Evolutionary conservation across 35 echinoderm and acorn worm species (phyloP), one percentile per base, ranked within the genome.

Genomic region (Patiria miniata): DNA sequence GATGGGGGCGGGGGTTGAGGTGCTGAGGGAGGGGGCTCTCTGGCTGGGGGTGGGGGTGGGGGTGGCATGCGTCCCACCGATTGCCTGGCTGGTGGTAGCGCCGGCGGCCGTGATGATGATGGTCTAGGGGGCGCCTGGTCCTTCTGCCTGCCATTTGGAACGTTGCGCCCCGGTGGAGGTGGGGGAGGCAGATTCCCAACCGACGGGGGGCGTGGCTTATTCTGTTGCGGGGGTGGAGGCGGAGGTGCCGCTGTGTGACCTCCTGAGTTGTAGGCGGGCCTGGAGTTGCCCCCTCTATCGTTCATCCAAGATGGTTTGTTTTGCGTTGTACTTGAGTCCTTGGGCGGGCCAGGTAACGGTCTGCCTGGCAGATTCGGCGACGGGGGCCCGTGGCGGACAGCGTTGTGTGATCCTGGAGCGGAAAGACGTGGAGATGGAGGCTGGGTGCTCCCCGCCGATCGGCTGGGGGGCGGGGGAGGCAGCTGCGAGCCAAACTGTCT

Each of bases 191-290:
- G 26, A 1, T 40, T 57, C 36, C 30, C 59, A 37, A 52, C 47
- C 21, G 77, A 87, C 37, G 86, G 76, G 39, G 77, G 87, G 77
- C 50, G 33, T 30, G 87, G 77, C 39, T 52, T 85, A 55, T 18
- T 86, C 16, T 85, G 39, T 85, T 16, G 38, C 16, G 81, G 89
- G 14, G 61, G 89, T 36, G 88, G 89, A 39, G 84, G 93, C 26
- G 89, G 89, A 0, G 84, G 83, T 73, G 78, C 61, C 30, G 65
- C 29, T 19, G 61, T 38, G 26, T 47, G 76, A 33, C 91, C 80
- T 39, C 68, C 68, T 4, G 56, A 68, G 61, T 68, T 76, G 56
- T 40, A 18, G 37, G n/a, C 58, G 30, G 51, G 61, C 39, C 36
- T 88, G 17, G 29, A 26, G 33, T 76, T 88, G 21, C 29, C 40